phyloP scores from a whole-genome alignment of 2,888 invertebrate genomes.

The Ligdia adustata region DNA sequence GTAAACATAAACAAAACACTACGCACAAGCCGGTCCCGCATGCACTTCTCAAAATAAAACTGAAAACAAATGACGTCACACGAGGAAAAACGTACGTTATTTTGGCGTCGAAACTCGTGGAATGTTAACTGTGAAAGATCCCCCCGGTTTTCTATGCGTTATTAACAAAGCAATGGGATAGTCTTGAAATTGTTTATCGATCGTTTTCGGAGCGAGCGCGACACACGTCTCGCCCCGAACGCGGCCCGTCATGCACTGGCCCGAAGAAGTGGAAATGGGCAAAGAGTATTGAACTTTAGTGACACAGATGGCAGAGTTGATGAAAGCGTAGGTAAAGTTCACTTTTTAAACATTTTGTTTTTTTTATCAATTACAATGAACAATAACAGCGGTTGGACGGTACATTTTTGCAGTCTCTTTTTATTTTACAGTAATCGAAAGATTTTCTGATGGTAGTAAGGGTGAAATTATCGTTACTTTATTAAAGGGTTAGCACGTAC shows the following conservation, averaged over 20 bases:
- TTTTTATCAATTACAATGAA: too few relatives aligned
- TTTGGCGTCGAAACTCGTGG: conserved; percentile 41
- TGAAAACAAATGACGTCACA: conserved; percentile 33
- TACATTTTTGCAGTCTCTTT: too few relatives aligned
- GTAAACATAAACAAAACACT: conserved; percentile 33
- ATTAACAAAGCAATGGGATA: conserved; percentile 16
- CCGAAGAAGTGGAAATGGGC: conserved; percentile 36
- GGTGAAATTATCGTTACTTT: too few relatives aligned
- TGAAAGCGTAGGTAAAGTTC: neutral
- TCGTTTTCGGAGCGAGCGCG: conserved; percentile 41
- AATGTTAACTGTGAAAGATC: neutral
- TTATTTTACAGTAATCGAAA: too few relatives aligned
- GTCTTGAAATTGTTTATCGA: conserved; percentile 40
- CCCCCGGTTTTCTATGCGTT: neutral
- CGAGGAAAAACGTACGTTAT: conserved; percentile 54
- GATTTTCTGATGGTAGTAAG: too few relatives aligned
- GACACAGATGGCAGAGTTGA: conserved; percentile 10
- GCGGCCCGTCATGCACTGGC: conserved; percentile 64
- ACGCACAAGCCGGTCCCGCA: conserved; percentile 15
- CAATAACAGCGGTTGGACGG: too few relatives aligned
- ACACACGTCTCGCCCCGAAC: conserved; percentile 29
- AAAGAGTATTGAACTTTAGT: conserved; percentile 34
- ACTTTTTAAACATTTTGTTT: too few relatives aligned
- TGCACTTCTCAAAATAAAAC: conserved; percentile 29
- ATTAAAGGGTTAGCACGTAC: too few relatives aligned